Evolutionary conservation across 2,113 vertebrate genomes (phyloP), one percentile per base, ranked within the genome.

Genomic region (Hyaena hyaena): DNA sequence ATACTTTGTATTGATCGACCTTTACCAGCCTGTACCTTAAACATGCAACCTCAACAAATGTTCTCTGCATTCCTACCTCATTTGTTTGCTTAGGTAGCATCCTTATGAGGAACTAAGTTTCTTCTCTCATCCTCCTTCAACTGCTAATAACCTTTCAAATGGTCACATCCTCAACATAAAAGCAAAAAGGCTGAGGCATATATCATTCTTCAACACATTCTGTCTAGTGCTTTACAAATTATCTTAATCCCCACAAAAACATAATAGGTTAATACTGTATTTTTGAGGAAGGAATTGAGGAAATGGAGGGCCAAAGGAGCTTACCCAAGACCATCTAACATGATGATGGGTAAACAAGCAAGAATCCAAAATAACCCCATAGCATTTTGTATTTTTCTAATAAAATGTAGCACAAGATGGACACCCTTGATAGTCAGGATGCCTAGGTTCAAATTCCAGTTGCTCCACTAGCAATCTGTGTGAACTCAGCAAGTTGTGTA

Each of bases 21-120:
- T 88, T 87, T 68, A 92, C 24, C 79, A 83, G 58, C 21, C 66
- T 69, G 15, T 26, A 96, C 86, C 94, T 63, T 82, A 88, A 65
- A 88, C 58, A 88, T 26, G 82, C 17, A 45, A 33, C n/a, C 24
- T 63, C 89, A 74, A 35, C 21, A 92, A 94, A 90, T 28, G 4
- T 58, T 63, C 63, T 43, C 82, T 71, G 58, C 50, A 74, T 88
- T 93, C 55, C 53, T 77, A 65, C 26, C 58, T 79, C 61, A 19
- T 17, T 85, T 28, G 16, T 88, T 28, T 53, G 48, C 24, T 48
- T 68, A 15, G 19, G 26, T n/a, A 76, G 39, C 21, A 8, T 61
- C 35, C 81, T 83, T 53, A 68, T 12, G n/a, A 43, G 10, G n/a
- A 89, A 45, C 53, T 15, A 79, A n/a, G 21, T 77, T 55, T 88